Percentiles rank a stretch among this genome's conserved stretches.
Evolutionary conservation across 2,113 vertebrate genomes (phyloP).

Genomic region (Gopherus flavomarginatus): DNA sequence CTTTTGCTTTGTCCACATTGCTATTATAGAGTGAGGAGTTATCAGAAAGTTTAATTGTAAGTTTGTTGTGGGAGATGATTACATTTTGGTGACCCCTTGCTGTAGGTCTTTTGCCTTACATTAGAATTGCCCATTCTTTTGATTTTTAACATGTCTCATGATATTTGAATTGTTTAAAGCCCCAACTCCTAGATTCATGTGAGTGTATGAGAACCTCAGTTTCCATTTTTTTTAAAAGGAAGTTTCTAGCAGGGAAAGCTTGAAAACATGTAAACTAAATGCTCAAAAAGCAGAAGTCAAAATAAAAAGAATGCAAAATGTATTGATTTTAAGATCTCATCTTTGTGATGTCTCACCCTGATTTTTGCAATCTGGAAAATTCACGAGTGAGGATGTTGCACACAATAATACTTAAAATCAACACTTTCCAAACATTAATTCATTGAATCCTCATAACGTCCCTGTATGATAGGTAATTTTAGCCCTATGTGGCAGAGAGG

Average conservation of each 20-base stretch:
- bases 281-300: background rate
- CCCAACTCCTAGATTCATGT: background rate
- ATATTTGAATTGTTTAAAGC: background rate
- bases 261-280: background rate
- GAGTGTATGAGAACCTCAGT: background rate
- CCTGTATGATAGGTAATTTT: background rate
- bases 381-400: background rate
- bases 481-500: background rate
- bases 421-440: background rate
- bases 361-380: background rate
- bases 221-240: no score
- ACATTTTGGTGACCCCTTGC: background rate
- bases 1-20: background rate
- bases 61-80: background rate
- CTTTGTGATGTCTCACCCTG: background rate
- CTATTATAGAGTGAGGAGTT: background rate
- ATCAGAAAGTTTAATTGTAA: fast-evolving
- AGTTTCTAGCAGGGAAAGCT: background rate
- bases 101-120: background rate
- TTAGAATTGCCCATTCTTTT: background rate
- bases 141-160: background rate
- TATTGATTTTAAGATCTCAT: background rate
- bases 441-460: background rate
- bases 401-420: background rate
- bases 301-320: background rate